Percentiles rank a stretch among this genome's conserved stretches.
Evolutionary conservation across 2,113 vertebrate species (phyloP).

Genomic region (Hypomesus transpacificus): DNA sequence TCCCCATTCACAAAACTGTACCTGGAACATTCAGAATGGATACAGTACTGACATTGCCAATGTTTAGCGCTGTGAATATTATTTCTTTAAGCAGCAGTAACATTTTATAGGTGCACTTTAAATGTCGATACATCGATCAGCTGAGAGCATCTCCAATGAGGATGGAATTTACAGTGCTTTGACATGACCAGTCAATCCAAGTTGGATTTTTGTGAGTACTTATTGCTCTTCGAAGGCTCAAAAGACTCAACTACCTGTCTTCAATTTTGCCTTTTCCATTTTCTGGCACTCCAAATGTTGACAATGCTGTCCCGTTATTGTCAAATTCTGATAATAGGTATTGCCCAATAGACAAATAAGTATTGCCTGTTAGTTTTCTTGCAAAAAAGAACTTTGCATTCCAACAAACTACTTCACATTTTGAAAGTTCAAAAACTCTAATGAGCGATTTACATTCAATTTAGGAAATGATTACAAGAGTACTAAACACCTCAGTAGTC

Average conservation of each 20-base stretch:
- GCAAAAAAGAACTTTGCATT: neutral
- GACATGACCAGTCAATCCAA: constrained; percentile 8
- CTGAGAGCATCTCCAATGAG: constrained; percentile 17
- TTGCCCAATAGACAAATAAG: constrained; percentile 1
- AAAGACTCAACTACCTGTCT: neutral
- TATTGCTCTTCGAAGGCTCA: constrained; percentile 43
- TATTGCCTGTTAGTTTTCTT: constrained; percentile 6
- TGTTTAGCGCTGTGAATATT: constrained; percentile 35
- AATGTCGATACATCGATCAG: constrained; percentile 34
- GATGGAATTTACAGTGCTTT: constrained; percentile 40
- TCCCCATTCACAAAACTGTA: neutral
- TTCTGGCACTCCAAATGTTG: constrained; percentile 13
- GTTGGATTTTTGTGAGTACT: constrained; percentile 25
- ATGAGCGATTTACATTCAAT: constrained; percentile 38
- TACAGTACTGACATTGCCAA: constrained; percentile 18
- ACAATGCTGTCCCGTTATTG: neutral
- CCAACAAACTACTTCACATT: constrained; percentile 42
- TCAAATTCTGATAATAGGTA: too few species aligned
- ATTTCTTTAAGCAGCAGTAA: constrained; percentile 46
- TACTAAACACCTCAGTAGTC: constrained; percentile 33
- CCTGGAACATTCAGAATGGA: neutral
- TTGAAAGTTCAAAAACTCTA: constrained; percentile 21
- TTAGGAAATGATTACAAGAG: constrained; percentile 16
- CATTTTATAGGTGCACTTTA: constrained; percentile 34
- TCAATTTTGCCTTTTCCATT: neutral